Evolutionary conservation across 2,888 invertebrate species (phyloP), one percentile per base, ranked within the genome.

Genomic region (Oscheius onirici): DNA sequence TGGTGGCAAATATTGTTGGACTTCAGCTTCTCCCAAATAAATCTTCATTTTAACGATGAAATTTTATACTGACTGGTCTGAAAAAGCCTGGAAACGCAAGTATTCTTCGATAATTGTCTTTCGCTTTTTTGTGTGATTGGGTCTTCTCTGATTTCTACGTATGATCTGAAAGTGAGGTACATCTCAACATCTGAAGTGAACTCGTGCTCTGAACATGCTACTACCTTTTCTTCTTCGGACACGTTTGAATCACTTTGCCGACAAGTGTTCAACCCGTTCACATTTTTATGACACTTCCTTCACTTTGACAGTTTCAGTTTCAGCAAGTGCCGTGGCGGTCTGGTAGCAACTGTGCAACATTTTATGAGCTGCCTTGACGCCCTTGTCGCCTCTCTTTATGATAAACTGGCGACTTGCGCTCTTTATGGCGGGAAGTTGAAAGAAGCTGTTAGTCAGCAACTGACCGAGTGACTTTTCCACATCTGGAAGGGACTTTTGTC

Each of bases 391-490:
- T 11, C 28, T 24, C 63, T 63, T 63, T 63, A 63, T 63, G 63
- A 63, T 63, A 63, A 63, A 63, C 63, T 63, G 63, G 46, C 63
- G 63, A 63, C 44, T 44, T 34, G 63, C 34, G 34, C 34, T 34
- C 34, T 34, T 34, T 34, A 34, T 34, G 34, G 34, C 34, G 34
- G 34, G 34, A 34, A 34, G 34, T 34, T 34, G 34, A 34, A 34
- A 34, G 34, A 34, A 34, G 34, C 34, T 34, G 34, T 34, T 34
- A 34, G 34, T 34, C 34, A 34, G 3, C 34, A 34, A 20, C 49
- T 17, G 22, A 17, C 49, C 49, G 22, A 49, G 1, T 22, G 46
- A 15, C 17, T 20, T 20, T 22, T 22, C 49, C 8, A n/a, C n/a
- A n/a, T 34, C 34, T 34, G 8, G 34, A 44, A 17, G 44, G 44